Conservation (phyloP, 2,888 invertebrate species). For the Cephus pulcher region DNA sequence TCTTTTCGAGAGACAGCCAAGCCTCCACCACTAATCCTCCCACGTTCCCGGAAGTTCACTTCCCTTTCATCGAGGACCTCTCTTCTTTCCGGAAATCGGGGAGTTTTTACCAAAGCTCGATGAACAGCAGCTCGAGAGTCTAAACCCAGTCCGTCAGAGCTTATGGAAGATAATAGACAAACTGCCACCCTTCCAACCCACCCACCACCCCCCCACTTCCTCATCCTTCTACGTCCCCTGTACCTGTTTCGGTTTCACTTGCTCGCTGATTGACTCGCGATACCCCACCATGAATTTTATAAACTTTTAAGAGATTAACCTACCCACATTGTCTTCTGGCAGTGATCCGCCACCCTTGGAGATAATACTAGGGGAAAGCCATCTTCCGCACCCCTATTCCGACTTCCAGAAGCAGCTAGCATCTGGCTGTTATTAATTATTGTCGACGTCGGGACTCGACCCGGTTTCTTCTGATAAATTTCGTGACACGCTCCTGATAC, state of each 20-base stretch:
- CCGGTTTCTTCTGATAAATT: constrained; percentile 35
- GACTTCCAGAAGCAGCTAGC: background rate
- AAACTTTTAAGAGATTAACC: constrained; percentile 21
- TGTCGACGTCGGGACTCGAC: constrained; percentile 39
- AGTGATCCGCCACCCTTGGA: constrained; percentile 13
- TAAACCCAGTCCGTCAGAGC: background rate
- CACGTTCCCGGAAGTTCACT: constrained; percentile 11
- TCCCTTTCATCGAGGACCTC: constrained; percentile 8
- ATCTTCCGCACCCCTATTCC: background rate
- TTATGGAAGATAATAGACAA: background rate
- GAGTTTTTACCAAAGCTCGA: background rate
- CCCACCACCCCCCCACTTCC: background rate
- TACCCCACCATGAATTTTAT: background rate
- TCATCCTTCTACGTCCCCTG: background rate
- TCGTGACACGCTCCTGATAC: constrained; percentile 20
- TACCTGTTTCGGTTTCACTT: too few relatives aligned
- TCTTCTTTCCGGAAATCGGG: background rate
- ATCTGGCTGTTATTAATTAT: constrained; percentile 47
- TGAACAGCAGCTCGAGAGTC: background rate
- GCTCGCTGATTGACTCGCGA: too few relatives aligned
- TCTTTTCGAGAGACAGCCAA: constrained; percentile 3
- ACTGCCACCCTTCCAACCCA: too few relatives aligned
- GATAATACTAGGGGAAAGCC: constrained; percentile 12
- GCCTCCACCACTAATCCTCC: background rate
- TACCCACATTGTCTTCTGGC: constrained; percentile 15